Percentiles rank a stretch among this genome's conserved stretches.
These are phyloP conservation scores for Hydrozoanthus gracilis DNA, from an alignment of 92 coral and sea anemone species.

Conservation along the genomic window DNA sequence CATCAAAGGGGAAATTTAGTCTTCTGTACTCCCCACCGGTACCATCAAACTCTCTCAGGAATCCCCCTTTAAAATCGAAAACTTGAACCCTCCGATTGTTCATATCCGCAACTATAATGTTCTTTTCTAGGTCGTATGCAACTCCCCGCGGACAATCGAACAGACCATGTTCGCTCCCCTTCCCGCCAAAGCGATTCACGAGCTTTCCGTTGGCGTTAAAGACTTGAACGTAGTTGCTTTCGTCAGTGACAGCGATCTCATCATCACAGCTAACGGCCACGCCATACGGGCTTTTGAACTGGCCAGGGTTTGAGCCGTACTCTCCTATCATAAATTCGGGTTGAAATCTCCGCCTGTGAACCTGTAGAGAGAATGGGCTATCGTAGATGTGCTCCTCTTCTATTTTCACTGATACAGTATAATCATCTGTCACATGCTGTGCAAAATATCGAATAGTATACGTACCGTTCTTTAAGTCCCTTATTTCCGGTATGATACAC, in stretches of 20 bases:
- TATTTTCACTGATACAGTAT: constrained; percentile 17
- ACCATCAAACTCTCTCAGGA: constrained; percentile 35
- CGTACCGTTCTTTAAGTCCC: constrained; percentile 27
- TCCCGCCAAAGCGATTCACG: constrained; percentile 30
- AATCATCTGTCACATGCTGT: constrained; percentile 1
- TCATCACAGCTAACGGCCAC: constrained; percentile 27
- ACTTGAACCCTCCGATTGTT: constrained; percentile 50
- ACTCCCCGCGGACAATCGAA: constrained; percentile 51
- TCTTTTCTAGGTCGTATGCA: constrained; percentile 23
- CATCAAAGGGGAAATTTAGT: constrained; percentile 24
- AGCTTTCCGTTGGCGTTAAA: constrained; percentile 32
- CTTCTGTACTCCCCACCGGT: neutral
- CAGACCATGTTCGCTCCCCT: constrained; percentile 37
- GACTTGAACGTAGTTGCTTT: constrained; percentile 17
- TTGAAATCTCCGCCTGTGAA: constrained; percentile 37
- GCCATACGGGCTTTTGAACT: constrained; percentile 36
- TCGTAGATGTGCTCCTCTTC: constrained; percentile 41
- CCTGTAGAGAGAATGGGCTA: constrained; percentile 37
- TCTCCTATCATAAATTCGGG: constrained; percentile 34
- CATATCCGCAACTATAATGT: constrained; percentile 51
- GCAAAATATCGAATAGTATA: constrained; percentile 40
- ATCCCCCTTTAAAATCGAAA: constrained; percentile 37
- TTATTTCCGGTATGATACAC: constrained; percentile 21
- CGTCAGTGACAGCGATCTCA: constrained; percentile 31
- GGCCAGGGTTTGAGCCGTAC: constrained; percentile 37